These are phyloP conservation scores for Triplophysa bombifrons DNA, from an alignment of 2,797 vertebrate genomes.

Conservation along the genomic window DNA sequence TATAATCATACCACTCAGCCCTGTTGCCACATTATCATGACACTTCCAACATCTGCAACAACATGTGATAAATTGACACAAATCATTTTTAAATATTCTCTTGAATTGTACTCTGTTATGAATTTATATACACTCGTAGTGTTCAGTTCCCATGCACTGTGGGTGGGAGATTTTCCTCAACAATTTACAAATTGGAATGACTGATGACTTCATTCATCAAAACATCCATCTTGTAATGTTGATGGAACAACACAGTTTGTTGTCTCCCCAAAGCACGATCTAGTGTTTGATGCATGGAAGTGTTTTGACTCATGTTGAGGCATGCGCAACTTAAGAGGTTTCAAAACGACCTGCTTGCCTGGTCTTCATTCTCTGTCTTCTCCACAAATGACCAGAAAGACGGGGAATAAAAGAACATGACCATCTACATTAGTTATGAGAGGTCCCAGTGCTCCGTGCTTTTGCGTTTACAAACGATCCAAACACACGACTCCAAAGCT, in stretches of 20 bases:
- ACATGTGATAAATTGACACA: not conserved
- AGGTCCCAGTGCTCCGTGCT: not conserved
- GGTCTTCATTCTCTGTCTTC: not conserved
- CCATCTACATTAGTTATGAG: not conserved
- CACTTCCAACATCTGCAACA: not conserved
- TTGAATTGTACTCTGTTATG: not conserved
- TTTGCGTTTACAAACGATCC: not conserved
- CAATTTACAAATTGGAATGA: conserved; percentile 46
- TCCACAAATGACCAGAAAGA: conserved; percentile 12
- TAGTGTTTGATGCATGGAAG: conserved; percentile 24
- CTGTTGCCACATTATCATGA: conserved; percentile 3
- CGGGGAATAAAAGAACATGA: not conserved
- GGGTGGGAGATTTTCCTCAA: conserved; percentile 41
- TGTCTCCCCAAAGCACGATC: conserved; percentile 9
- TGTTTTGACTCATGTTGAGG: conserved; percentile 14
- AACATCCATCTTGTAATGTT: conserved; percentile 36
- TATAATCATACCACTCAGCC: not conserved
- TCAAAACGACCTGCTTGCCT: not conserved
- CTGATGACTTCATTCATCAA: conserved; percentile 42
- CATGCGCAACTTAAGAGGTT: not conserved
- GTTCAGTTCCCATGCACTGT: conserved; percentile 32
- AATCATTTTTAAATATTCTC: not conserved
- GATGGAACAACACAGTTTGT: conserved; percentile 42
- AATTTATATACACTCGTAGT: conserved; percentile 5
- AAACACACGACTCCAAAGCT: conserved; percentile 25